These are phyloP conservation scores for Oscheius onirici DNA, from an alignment of 2,888 invertebrate genomes.

Conservation along the genomic window DNA sequence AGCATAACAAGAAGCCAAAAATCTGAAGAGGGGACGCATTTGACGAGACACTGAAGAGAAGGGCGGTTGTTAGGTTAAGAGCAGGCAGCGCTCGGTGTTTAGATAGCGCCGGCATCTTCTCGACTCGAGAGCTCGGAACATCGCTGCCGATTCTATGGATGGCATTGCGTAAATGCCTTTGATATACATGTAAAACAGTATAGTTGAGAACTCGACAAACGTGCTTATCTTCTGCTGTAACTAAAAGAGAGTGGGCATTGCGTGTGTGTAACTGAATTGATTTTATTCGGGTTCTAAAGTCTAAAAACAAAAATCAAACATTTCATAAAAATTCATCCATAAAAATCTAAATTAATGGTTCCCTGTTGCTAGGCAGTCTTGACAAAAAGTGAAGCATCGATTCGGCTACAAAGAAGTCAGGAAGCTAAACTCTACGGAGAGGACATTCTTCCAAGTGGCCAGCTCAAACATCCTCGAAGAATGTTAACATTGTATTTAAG, in stretches of 20 bases:
- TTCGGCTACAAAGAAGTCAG: no score
- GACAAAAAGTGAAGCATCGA: no score
- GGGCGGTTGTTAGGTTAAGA: conserved; percentile 32
- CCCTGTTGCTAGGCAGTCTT: no score
- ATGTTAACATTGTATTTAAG: conserved; percentile 16
- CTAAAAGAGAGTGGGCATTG: no score
- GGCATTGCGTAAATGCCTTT: conserved; percentile 1
- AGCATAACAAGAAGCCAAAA: conserved; percentile 10
- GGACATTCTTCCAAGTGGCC: conserved; percentile 21
- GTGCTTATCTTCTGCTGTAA: no score
- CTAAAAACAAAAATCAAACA: no score
- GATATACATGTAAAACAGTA: no score
- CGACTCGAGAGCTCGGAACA: conserved; percentile 32
- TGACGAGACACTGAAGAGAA: conserved; percentile 31
- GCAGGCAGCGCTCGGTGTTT: conserved; percentile 31
- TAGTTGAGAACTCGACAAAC: no score
- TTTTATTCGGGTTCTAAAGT: no score
- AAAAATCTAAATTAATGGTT: no score
- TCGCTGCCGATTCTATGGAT: conserved; percentile 12
- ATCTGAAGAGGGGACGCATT: conserved; percentile 12
- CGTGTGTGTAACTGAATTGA: no score
- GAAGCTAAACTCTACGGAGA: neutral
- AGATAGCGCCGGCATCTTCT: conserved; percentile 31
- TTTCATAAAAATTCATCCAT: no score
- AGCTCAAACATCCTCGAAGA: conserved; percentile 24